Percentiles rank a stretch among this genome's conserved stretches.
Evolutionary conservation across 1,140 invertebrate species (phyloP).

Genomic region (Drosophila persimilis): DNA sequence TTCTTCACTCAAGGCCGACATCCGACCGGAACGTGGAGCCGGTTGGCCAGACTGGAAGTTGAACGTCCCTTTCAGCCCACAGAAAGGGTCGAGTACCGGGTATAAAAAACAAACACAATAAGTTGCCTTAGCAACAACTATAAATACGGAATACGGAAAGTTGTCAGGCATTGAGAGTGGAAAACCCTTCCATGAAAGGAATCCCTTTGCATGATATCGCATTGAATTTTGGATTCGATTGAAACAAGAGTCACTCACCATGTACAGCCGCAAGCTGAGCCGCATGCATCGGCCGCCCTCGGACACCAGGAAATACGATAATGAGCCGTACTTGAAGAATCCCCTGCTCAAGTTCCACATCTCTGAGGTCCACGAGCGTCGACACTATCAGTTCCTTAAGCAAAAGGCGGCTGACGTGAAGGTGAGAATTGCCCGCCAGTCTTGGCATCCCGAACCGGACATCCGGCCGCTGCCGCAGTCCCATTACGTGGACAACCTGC

Average conservation of each 20-base stretch:
- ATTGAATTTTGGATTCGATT: too few relatives aligned
- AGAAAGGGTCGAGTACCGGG: too few relatives aligned
- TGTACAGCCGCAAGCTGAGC: conserved; percentile 66
- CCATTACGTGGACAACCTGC: conserved; percentile 76
- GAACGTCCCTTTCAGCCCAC: too few relatives aligned
- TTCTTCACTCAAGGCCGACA: too few relatives aligned
- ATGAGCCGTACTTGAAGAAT: conserved; percentile 82
- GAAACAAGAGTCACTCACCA: conserved; percentile 22
- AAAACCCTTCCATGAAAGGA: conserved; percentile 13
- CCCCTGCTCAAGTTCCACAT: conserved; percentile 74
- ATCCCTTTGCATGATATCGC: neutral
- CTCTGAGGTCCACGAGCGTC: conserved; percentile 69
- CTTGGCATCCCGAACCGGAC: conserved; percentile 54
- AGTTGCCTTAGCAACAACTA: conserved; percentile 65
- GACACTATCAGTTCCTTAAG: conserved; percentile 73
- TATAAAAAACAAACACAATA: conserved; percentile 37
- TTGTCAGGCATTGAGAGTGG: conserved; percentile 15
- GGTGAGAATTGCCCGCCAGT: conserved; percentile 60
- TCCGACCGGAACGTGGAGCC: too few relatives aligned
- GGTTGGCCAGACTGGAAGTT: too few relatives aligned
- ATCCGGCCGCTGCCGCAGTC: conserved; percentile 60
- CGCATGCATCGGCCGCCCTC: conserved; percentile 73
- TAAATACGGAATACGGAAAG: conserved; percentile 16
- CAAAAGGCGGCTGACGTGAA: conserved; percentile 73
- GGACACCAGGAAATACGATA: conserved; percentile 76